Evolutionary conservation across 2,113 vertebrate species (phyloP).

Genomic region (Cebus imitator): DNA sequence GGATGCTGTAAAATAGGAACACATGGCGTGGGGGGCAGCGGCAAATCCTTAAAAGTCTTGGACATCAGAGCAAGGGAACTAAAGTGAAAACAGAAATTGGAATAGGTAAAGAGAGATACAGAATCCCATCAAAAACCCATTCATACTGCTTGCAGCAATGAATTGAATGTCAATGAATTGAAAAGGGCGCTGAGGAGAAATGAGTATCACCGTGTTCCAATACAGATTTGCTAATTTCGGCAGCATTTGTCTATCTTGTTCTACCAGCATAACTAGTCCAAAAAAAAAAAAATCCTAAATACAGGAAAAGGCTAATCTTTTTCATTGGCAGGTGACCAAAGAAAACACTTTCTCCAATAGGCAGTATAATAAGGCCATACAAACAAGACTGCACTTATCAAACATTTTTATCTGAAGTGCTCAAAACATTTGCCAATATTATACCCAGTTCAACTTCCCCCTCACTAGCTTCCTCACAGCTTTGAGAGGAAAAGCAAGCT

Average conservation of each 20-base stretch:
- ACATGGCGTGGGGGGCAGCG: accelerated
- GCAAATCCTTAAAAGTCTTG: neutral
- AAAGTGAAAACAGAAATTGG: neutral
- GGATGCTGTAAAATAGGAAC: neutral
- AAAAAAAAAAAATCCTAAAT: slow-evolving; percentile 8
- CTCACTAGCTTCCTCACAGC: neutral
- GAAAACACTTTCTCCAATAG: slow-evolving; percentile 41
- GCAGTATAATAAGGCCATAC: slow-evolving; percentile 8
- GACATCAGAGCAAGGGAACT: neutral
- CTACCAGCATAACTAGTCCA: neutral
- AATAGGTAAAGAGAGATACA: neutral
- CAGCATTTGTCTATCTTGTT: slow-evolving; percentile 18
- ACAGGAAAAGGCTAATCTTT: slow-evolving; percentile 58
- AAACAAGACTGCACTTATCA: slow-evolving; percentile 43
- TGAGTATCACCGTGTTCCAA: neutral
- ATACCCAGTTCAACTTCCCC: neutral
- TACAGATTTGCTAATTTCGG: neutral
- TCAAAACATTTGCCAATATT: slow-evolving; percentile 44
- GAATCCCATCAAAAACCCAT: neutral
- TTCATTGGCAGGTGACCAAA: slow-evolving; percentile 49
- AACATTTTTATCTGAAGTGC: slow-evolving; percentile 37
- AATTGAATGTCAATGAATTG: neutral
- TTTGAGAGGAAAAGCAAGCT: neutral
- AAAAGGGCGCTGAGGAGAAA: neutral
- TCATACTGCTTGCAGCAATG: neutral